These are phyloP conservation scores for Coronaproctus castanopsis DNA, from an alignment of 2,888 invertebrate genomes.

Conservation along the genomic window DNA sequence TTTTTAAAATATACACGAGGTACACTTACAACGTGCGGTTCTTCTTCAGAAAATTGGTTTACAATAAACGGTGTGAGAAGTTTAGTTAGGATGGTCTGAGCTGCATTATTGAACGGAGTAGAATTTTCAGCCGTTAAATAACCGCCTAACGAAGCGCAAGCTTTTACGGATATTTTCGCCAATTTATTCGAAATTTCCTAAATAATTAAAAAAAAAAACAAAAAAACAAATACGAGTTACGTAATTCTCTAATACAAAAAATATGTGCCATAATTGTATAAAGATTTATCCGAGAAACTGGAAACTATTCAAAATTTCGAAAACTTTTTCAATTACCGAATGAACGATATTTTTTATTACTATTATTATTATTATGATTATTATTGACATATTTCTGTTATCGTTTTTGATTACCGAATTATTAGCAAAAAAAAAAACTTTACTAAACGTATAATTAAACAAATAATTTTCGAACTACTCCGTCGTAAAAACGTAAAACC, in stretches of 20 bases:
- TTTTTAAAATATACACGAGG: too few species aligned
- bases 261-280: background rate
- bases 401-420: too few species aligned
- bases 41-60: conserved; percentile 45
- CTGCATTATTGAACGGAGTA: conserved; percentile 37
- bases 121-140: conserved; percentile 37
- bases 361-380: too few species aligned
- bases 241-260: background rate
- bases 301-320: too few species aligned
- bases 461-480: too few species aligned
- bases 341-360: background rate
- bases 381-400: too few species aligned
- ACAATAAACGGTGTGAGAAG: conserved; percentile 76
- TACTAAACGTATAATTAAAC: too few species aligned
- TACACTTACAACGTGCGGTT: conserved; percentile 49
- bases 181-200: conserved; percentile 84
- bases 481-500: too few species aligned
- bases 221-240: conserved; percentile 2
- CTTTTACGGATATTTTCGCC: conserved; percentile 65
- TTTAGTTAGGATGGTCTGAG: conserved; percentile 38
- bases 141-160: conserved; percentile 62
- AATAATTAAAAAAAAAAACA: conserved; percentile 13
- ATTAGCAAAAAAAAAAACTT: too few species aligned
- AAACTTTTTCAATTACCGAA: background rate
- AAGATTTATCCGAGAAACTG: too few species aligned